A percentile compares a stretch with the other conserved stretches of the same genome.
Conservation (phyloP, 2,113 vertebrate species). For the Columba janthina region DNA sequence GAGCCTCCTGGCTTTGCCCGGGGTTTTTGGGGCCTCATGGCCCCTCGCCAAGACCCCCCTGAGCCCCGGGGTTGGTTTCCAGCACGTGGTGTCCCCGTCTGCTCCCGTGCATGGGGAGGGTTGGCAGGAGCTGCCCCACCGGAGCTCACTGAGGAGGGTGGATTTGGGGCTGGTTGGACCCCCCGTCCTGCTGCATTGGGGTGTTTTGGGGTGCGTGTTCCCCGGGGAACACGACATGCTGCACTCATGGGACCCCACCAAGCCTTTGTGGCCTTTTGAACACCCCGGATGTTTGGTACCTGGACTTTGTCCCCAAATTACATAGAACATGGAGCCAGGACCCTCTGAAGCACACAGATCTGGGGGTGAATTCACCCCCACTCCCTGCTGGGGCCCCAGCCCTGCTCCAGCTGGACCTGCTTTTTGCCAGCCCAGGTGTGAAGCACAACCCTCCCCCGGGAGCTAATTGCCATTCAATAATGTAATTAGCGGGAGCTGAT, state of each 20-base stretch:
- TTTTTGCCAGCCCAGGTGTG: not conserved
- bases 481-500: not conserved
- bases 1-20: not conserved
- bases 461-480: not conserved
- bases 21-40: not conserved
- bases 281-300: not conserved
- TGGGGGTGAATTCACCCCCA: not conserved
- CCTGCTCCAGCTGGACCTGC: not conserved
- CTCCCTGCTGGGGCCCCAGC: not conserved
- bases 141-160: not conserved
- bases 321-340: accelerated
- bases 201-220: not conserved
- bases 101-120: accelerated
- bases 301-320: accelerated
- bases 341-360: not conserved
- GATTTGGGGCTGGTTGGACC: not conserved
- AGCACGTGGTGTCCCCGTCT: not conserved
- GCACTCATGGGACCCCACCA: accelerated
- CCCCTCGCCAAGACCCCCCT: not conserved
- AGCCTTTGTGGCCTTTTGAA: not conserved
- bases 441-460: not conserved
- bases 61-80: not conserved
- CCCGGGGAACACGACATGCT: accelerated
- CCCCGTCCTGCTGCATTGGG: not conserved
- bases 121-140: accelerated